These are phyloP conservation scores for Oegoconia quadripuncta DNA, from an alignment of 2,888 invertebrate species.

Conservation along the genomic window DNA sequence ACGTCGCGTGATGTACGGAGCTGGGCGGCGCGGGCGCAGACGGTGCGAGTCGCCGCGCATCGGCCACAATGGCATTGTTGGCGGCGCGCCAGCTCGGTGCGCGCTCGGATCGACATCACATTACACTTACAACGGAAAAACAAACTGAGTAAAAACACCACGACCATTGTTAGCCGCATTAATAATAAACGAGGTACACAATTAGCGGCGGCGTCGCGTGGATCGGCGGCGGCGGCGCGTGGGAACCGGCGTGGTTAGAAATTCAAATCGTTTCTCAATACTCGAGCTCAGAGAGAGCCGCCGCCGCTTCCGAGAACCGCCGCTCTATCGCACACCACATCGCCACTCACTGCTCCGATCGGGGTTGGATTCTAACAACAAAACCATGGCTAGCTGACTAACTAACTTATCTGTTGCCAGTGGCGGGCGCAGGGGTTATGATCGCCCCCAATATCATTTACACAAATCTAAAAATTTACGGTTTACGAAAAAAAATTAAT, in stretches of 20 bases:
- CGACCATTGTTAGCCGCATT: conserved; percentile 14
- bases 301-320: conserved; percentile 26
- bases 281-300: conserved; percentile 9
- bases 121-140: conserved; percentile 22
- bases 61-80: conserved; percentile 37
- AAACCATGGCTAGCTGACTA: too few species aligned
- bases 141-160: conserved; percentile 21
- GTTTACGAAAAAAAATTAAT: too few species aligned
- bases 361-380: too few species aligned
- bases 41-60: too few species aligned
- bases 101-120: conserved; percentile 12
- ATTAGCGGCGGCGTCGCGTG: conserved; percentile 13
- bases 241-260: conserved; percentile 30
- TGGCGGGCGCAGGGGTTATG: too few species aligned
- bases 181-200: conserved; percentile 15
- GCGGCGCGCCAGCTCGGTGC: conserved; percentile 38
- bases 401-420: too few species aligned
- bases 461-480: too few species aligned
- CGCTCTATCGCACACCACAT: conserved; percentile 13
- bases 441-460: too few species aligned
- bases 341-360: conserved; percentile 13
- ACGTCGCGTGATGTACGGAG: conserved; percentile 29
- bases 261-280: conserved; percentile 23
- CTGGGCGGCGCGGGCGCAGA: conserved; percentile 4
- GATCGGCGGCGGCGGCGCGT: conserved; percentile 23